Percentiles rank a stretch among this genome's conserved stretches.
Evolutionary conservation across 2,113 vertebrate species (phyloP).

Genomic region (Henicopernis longicauda): DNA sequence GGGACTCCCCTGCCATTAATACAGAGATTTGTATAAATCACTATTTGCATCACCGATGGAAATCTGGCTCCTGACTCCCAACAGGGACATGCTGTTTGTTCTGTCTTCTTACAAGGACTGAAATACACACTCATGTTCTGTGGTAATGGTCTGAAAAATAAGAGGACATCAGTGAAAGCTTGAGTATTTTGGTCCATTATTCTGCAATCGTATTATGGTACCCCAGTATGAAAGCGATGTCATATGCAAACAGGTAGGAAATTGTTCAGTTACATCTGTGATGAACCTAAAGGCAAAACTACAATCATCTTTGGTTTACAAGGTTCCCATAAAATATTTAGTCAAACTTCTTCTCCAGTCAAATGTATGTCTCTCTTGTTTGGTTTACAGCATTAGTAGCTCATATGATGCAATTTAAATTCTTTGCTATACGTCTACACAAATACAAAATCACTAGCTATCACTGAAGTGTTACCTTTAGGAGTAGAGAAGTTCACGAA

Average conservation of each 20-base stretch:
- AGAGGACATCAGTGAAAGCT: not conserved
- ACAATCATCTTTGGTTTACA: not conserved
- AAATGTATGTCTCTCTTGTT: not conserved
- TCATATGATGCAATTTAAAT: not conserved
- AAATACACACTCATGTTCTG: not conserved
- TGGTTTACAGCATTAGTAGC: not conserved
- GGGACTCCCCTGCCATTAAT: not conserved
- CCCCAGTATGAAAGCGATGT: not conserved
- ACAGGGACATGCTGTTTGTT: not conserved
- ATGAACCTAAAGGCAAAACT: not conserved
- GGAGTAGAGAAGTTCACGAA: not conserved
- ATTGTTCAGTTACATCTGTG: not conserved
- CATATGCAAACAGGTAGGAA: not conserved
- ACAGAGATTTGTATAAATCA: not conserved
- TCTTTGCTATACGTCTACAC: not conserved
- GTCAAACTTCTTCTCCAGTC: not conserved
- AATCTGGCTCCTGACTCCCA: not conserved
- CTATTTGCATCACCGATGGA: not conserved
- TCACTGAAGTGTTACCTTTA: not conserved
- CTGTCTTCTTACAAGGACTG: not conserved
- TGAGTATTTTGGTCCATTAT: not conserved
- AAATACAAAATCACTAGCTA: not conserved
- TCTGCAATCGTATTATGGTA: not conserved
- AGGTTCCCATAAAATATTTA: not conserved
- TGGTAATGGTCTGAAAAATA: not conserved